A percentile compares a stretch with the other conserved stretches of the same genome.
phyloP scores from a whole-genome alignment of 2,888 invertebrate genomes.

The Microchrysa polita region DNA sequence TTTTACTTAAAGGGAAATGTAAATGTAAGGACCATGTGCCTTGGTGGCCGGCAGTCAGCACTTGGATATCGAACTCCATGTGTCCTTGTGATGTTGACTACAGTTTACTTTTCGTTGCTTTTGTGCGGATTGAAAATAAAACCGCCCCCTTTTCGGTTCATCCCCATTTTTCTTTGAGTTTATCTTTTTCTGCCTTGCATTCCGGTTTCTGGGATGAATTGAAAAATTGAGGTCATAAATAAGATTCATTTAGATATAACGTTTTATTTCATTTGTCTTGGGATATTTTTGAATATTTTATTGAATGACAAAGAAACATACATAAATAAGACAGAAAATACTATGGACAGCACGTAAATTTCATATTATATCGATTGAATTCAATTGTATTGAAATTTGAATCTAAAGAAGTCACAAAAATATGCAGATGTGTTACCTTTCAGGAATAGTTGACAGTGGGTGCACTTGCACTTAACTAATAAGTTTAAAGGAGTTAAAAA shows the following conservation, averaged over 20 bases:
- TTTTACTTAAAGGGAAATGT: background rate
- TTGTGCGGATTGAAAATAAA: background rate
- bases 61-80: background rate
- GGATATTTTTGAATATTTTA: constrained; percentile 47
- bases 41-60: too few relatives aligned
- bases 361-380: too few relatives aligned
- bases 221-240: constrained; percentile 50
- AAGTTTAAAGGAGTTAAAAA: too few relatives aligned
- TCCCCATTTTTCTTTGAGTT: background rate
- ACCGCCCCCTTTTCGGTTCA: too few relatives aligned
- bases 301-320: constrained; percentile 2
- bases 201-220: constrained; percentile 42
- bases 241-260: constrained; percentile 48
- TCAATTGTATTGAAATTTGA: too few relatives aligned
- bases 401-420: too few relatives aligned
- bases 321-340: too few relatives aligned
- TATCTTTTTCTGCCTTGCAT: background rate
- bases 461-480: too few relatives aligned
- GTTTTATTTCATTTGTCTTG: constrained; percentile 47
- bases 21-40: too few relatives aligned
- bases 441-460: too few relatives aligned
- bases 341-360: too few relatives aligned
- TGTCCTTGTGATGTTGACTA: background rate
- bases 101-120: background rate
- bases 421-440: too few relatives aligned